Percentiles rank a stretch among this genome's conserved stretches.
Conservation (phyloP, 2,888 invertebrate genomes). For the Polymixis flavicincta region DNA sequence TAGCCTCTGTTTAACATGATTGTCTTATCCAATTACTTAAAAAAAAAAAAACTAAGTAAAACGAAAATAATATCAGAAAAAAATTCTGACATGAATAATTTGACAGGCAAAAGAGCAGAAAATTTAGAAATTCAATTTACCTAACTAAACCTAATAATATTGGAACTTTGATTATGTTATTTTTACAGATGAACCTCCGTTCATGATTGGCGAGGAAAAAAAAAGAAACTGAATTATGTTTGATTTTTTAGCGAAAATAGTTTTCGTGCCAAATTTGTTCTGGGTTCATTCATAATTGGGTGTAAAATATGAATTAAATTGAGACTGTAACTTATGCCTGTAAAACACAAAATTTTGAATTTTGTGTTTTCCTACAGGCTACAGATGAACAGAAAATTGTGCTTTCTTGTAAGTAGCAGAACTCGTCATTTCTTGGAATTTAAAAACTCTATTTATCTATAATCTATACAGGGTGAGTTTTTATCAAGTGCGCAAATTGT, state of each 20-base stretch:
- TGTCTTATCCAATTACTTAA: not conserved
- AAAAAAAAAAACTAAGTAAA: not conserved
- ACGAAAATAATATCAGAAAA: constrained; percentile 23
- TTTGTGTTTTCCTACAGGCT: no score
- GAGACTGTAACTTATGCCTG: no score
- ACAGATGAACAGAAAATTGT: no score
- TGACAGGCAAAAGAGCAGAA: constrained; percentile 15
- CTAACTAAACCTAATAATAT: constrained; percentile 48
- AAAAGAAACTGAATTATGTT: not conserved
- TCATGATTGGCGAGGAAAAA: constrained; percentile 3
- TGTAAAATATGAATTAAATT: not conserved
- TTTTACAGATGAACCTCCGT: constrained; percentile 21
- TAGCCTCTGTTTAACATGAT: not conserved
- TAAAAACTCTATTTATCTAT: no score
- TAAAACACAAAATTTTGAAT: not conserved
- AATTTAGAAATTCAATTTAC: constrained; percentile 50
- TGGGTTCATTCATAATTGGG: not conserved
- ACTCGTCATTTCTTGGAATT: not conserved
- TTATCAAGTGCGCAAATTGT: no score
- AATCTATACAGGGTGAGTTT: no score
- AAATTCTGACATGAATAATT: constrained; percentile 20
- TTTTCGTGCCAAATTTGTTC: not conserved
- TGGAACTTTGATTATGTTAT: constrained; percentile 32
- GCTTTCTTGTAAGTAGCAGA: not conserved
- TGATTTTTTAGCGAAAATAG: not conserved